Evolutionary conservation across 2,113 vertebrate genomes (phyloP), one percentile per base, ranked within the genome.

Genomic region (Platycercus adscitus): DNA sequence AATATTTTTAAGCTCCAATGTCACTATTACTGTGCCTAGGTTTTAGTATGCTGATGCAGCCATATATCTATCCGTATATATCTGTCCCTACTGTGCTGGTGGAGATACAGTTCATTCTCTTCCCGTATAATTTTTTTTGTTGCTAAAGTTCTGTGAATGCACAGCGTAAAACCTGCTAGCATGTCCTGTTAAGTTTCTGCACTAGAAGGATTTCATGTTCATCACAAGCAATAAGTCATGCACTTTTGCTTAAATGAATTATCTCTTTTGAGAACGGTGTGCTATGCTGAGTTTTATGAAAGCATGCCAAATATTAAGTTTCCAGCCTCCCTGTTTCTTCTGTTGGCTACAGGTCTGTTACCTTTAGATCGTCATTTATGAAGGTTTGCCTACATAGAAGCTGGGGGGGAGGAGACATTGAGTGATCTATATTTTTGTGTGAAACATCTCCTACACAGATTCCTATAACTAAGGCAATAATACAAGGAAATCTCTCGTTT

Each of bases 1-100:
- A 93, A 91, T 35, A 68, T 86, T 65, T 77, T 77, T 79, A 80
- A 87, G 72, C 93, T 77, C 70, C 73, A 95, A 73, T 55, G 29
- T 64, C 81, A 46, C 52, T 93, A 6, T 91, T 75, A 64, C 41
- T 47, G 10, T 94, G 35, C 26, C 28, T 79, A 15, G 46, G 6
- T 56, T 69, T 49, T 31, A 65, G 6, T 17, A 24, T 46, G 76
- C 26, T 47, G 66, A 79, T 83, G 37, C 33, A 88, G 79, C 39
- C 71, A 50, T n/a, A 46, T 64, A 17, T 7, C n/a, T 35, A 23
- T 13, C 26, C 24, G 3, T 41, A 50, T n/a, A 50, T 64, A 17
- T 7, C n/a, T 35, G 25, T 13, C 26, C 24, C 60, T 82, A 17
- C 58, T 4, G 3, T 76, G 37, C 79, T 76, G 28, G 44, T 15